A percentile compares a stretch with the other conserved stretches of the same genome.
These are phyloP conservation scores for Leptopilina clavipes DNA, from an alignment of 1,140 invertebrate genomes.

Conservation along the genomic window DNA sequence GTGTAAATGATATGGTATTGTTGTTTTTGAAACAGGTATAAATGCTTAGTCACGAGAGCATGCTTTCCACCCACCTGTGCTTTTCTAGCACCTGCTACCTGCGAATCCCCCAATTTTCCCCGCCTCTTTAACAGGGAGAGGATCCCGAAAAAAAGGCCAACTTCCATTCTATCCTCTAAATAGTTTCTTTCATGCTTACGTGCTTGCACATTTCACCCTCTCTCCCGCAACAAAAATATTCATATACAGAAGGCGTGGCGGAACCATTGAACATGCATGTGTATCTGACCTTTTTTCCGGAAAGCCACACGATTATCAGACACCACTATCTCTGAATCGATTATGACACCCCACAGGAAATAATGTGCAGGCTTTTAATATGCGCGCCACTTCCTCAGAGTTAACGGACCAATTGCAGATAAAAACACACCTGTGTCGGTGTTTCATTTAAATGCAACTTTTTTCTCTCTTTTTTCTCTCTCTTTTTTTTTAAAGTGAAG, in stretches of 20 bases:
- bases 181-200: slow-evolving; percentile 25
- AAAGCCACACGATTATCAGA: slow-evolving; percentile 4
- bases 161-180: slow-evolving; percentile 14
- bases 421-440: slow-evolving; percentile 5
- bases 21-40: slow-evolving; percentile 40
- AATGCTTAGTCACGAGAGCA: slow-evolving; percentile 19
- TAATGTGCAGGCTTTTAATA: not conserved
- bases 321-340: slow-evolving; percentile 8
- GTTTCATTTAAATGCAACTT: not conserved
- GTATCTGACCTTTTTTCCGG: slow-evolving; percentile 25
- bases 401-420: not conserved
- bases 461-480: too few relatives aligned
- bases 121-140: slow-evolving; percentile 13
- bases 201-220: slow-evolving; percentile 27
- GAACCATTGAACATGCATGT: slow-evolving; percentile 9
- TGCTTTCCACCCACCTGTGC: slow-evolving; percentile 49
- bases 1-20: slow-evolving; percentile 55
- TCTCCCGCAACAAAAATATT: not conserved
- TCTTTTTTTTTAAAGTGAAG: too few relatives aligned
- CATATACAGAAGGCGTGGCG: slow-evolving; percentile 12
- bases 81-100: slow-evolving; percentile 49
- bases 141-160: not conserved
- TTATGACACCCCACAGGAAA: slow-evolving; percentile 28
- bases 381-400: slow-evolving; percentile 2
- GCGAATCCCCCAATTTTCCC: slow-evolving; percentile 6